Conservation (phyloP, 1,140 invertebrate species). For the Paraescarpia echinospica region DNA sequence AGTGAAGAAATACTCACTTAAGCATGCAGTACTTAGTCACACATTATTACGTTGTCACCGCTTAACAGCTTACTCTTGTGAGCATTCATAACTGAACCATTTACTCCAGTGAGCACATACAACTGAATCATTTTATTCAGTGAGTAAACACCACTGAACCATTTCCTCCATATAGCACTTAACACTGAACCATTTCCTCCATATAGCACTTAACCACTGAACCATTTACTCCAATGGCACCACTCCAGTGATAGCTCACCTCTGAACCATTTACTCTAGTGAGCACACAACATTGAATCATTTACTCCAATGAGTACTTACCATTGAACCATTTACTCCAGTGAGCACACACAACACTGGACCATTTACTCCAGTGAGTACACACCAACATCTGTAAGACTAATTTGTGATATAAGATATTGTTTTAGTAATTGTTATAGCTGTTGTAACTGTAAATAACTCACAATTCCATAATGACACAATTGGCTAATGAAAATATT, state of each 20-base stretch:
- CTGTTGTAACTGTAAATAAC: neutral
- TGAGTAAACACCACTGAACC: too few relatives aligned
- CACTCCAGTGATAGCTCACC: too few relatives aligned
- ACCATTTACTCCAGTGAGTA: neutral
- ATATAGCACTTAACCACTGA: too few relatives aligned
- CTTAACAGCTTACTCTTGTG: neutral
- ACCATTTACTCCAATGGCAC: too few relatives aligned
- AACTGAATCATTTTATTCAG: neutral
- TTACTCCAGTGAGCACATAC: neutral
- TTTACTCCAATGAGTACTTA: neutral
- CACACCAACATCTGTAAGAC: neutral
- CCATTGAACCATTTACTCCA: neutral
- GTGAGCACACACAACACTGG: too few relatives aligned
- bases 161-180: too few relatives aligned
- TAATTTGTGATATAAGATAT: neutral
- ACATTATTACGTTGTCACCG: too few relatives aligned
- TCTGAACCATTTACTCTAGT: too few relatives aligned
- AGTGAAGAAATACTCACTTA: too few relatives aligned
- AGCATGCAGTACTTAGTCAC: neutral
- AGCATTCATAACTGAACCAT: neutral
- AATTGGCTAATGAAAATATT: too few relatives aligned
- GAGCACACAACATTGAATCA: too few relatives aligned
- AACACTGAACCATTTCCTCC: too few relatives aligned
- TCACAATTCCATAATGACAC: neutral
- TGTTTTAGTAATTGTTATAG: neutral